Evolutionary conservation across 2,888 invertebrate species (phyloP).

Genomic region (Blomia tropicalis): DNA sequence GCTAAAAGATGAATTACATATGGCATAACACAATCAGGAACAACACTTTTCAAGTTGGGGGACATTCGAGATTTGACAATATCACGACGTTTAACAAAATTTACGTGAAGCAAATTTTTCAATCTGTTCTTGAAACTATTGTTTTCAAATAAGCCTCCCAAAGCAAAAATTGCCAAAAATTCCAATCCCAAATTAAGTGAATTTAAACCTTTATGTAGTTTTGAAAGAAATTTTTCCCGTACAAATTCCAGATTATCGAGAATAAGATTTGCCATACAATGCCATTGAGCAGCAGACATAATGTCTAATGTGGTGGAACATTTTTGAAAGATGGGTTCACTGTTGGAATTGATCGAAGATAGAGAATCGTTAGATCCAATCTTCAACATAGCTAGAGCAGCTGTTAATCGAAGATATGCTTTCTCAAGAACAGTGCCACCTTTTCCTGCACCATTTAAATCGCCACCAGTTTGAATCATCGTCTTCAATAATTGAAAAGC

Average conservation of each 20-base stretch:
- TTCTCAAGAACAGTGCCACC: constrained; percentile 52
- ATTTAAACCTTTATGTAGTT: constrained; percentile 73
- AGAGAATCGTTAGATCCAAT: constrained; percentile 62
- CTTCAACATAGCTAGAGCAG: constrained; percentile 88
- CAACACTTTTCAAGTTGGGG: constrained; percentile 36
- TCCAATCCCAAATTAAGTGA: constrained; percentile 58
- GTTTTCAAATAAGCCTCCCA: constrained; percentile 47
- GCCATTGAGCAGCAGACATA: constrained; percentile 25
- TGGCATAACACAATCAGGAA: constrained; percentile 92
- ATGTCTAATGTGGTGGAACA: constrained; percentile 15
- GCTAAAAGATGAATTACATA: constrained; percentile 89
- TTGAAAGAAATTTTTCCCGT: constrained; percentile 67
- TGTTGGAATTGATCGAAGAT: constrained; percentile 15
- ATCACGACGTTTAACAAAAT: constrained; percentile 59
- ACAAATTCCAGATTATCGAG: constrained; percentile 40
- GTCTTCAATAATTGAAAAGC: constrained; percentile 87
- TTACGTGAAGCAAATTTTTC: constrained; percentile 50
- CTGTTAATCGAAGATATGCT: constrained; percentile 76
- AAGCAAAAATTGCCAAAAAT: constrained; percentile 86
- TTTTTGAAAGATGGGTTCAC: constrained; percentile 12
- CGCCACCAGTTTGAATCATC: constrained; percentile 80
- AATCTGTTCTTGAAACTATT: neutral
- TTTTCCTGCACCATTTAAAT: constrained; percentile 46
- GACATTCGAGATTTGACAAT: constrained; percentile 24
- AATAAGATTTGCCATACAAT: constrained; percentile 23